Base-by-base conservation (phyloP, 2,797 vertebrate species). In the Gymnoscopelus microlampas region DNA sequence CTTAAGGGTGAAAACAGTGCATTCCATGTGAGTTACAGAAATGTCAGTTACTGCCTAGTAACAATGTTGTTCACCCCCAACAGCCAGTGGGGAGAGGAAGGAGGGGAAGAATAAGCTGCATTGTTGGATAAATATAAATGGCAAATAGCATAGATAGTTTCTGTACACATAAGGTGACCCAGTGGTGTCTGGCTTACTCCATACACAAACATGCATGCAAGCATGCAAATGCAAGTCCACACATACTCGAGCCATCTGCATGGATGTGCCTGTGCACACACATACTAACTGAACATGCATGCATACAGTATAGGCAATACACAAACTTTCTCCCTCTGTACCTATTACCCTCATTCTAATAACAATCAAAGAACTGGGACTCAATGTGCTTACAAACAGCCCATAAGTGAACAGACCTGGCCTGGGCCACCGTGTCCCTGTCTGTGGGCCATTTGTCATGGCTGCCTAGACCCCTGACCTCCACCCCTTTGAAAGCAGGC, bases 121-220 rank as follows among this genome's bases (percentile, higher is more conserved):
- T 19, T 62, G 74, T 62, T 89, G 89, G 89, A 80, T 61, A 71
- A 13, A 85, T 81, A 81, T 90, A 82, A 90, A 84, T 89, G 84
- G 55, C 77, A 71, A 53, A 73, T 68, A 35, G 71, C 80, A 79
- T 78, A 76, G 73, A 86, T 78, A 79, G 75, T 78, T 85, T 86
- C 74, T 82, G 74, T 56, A 81, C 85, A 78, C 76, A 74, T 73
- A 69, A 76, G 60, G 80, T 85, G 79, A 88, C 78, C 79, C 85
- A 81, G 85, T 75, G 74, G 80, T 69, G 74, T 67, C 61, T 63
- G 29, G 1, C 71, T 77, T 84, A 74, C 80, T 80, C 79, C 80
- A 59, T 54, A 59, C 44, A 87, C 78, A 77, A 66, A 80, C 78
- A 85, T 29, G 56, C 59, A 68, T 61, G 56, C 54, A 9, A 53